phyloP scores from a whole-genome alignment of 2,888 invertebrate genomes.

The Pandemis corylana region DNA sequence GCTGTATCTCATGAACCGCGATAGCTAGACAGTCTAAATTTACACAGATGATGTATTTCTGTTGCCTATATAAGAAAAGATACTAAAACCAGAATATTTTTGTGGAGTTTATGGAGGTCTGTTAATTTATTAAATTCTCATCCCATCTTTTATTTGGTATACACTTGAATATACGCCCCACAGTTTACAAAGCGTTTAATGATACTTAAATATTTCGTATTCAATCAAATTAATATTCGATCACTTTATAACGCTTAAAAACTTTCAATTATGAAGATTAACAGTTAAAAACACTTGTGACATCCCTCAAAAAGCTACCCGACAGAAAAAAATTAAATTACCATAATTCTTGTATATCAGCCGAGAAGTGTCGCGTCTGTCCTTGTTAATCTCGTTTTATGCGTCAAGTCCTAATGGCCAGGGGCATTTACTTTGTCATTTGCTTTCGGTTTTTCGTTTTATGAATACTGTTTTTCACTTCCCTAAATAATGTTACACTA shows the following conservation, averaged over 20 bases:
- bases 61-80: no score
- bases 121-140: no score
- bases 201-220: no score
- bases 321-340: not conserved
- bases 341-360: slow-evolving; percentile 7
- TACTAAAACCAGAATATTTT: no score
- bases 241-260: not conserved
- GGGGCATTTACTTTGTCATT: slow-evolving; percentile 38
- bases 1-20: no score
- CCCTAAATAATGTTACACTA: not conserved
- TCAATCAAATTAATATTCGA: no score
- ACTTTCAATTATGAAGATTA: not conserved
- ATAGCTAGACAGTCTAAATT: no score
- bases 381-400: slow-evolving; percentile 9
- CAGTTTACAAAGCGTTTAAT: no score
- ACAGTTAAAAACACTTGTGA: not conserved
- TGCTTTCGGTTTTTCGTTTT: slow-evolving; percentile 30
- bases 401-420: slow-evolving; percentile 29
- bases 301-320: not conserved
- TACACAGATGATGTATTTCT: no score
- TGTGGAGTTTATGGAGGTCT: no score
- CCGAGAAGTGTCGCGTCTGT: slow-evolving; percentile 25
- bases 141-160: no score
- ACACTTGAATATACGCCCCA: no score
- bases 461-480: slow-evolving; percentile 16